phyloP scores from a whole-genome alignment of 1,140 invertebrate genomes.

The Meloidogyne floridensis region DNA sequence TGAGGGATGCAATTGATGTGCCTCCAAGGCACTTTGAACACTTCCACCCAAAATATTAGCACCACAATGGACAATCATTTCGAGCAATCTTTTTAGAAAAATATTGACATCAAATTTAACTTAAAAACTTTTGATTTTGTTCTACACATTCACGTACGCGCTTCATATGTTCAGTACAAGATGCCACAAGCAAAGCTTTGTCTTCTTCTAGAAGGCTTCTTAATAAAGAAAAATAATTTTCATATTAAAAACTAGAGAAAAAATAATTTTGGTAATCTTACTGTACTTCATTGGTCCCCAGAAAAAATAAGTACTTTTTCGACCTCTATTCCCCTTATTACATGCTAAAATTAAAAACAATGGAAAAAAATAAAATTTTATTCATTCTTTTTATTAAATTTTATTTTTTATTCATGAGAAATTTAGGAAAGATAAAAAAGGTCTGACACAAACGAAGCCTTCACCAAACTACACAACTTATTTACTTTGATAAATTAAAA shows the following conservation, averaged over 20 bases:
- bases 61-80: conserved; percentile 37
- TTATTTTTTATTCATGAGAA: not conserved
- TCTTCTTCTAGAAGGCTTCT: conserved; percentile 31
- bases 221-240: not conserved
- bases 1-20: conserved; percentile 31
- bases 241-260: not conserved
- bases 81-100: conserved; percentile 29
- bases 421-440: too few species aligned
- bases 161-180: conserved; percentile 24
- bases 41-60: conserved; percentile 32
- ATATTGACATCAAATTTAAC: conserved; percentile 16
- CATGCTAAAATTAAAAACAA: too few species aligned
- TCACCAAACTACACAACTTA: too few species aligned
- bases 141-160: conserved; percentile 31
- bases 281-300: too few species aligned
- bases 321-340: too few species aligned
- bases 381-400: not conserved
- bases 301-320: too few species aligned
- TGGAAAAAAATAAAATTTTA: not conserved
- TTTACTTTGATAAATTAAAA: not conserved
- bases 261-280: too few species aligned
- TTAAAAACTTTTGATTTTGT: conserved; percentile 39
- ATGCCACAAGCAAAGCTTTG: conserved; percentile 18
- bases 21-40: conserved; percentile 28
- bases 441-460: too few species aligned